Base-by-base conservation (phyloP, 2,888 invertebrate species). In the Aleiodes alternator region DNA sequence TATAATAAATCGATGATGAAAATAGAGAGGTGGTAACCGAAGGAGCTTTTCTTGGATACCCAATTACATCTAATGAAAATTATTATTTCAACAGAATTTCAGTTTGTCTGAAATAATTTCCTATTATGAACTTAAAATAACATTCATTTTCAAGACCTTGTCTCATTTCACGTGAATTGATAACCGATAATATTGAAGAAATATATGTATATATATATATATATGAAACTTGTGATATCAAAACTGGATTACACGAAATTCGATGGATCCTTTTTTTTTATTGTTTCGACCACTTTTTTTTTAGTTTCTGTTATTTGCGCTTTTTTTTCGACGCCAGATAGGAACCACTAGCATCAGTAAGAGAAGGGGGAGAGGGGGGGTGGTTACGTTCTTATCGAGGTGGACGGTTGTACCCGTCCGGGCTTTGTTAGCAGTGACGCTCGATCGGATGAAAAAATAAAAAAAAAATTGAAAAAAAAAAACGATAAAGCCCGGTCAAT, bases 1-100 rank as follows among this genome's bases (percentile, higher is more conserved):
- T 87, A 87, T 86, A 87, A 88, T 87, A 86, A 87, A 87, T 87
- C 87, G 86, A 87, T 87, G 84, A 80, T 81, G 61, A 68, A 71
- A 77, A 75, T 78, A 75, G 80, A 75, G 80, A 75, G 80, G 79
- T 80, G 81, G 78, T 76, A 72, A 73, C 72, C 80, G 66, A 66
- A 80, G 82, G 83, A 81, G 82, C 83, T 83, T 84, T 81, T 80
- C 82, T 76, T 16, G 64, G 43, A 43, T 61, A 34, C 7, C 7
- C 14, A 61, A 61, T 61, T 61, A 61, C 31, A 12, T 34, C 31
- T 12, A 23, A 8, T 38, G 14, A 34, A 12, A 59, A 34, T 34
- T n/a, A 59, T 31, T n/a, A 43, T 16, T 43, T 38, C 9, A 43
- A 14, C 5, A 14, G 43, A 43, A 16, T 43, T 7, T 9, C 61